Conservation (phyloP, 2,797 vertebrate genomes). For the Diplodus puntazzo region DNA sequence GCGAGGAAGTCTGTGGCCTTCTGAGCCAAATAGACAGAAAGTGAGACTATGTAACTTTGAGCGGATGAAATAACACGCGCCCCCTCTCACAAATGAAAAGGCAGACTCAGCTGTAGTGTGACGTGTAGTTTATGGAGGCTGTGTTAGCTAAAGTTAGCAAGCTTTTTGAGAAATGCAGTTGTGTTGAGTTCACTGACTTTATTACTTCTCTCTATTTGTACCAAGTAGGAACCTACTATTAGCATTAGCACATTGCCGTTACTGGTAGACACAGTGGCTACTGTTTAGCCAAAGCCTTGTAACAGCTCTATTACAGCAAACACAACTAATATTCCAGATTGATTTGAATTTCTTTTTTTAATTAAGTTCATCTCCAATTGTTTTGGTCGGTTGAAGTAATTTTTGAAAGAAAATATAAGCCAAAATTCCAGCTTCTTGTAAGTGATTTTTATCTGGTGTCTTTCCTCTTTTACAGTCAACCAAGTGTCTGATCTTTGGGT, state of each 20-base stretch:
- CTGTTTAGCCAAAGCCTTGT: background rate
- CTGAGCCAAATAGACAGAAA: no score
- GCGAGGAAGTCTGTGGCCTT: conserved; percentile 10
- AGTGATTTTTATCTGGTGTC: no score
- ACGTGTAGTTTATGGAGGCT: background rate
- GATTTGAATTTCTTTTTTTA: background rate
- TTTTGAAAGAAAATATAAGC: no score
- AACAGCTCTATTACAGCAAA: background rate
- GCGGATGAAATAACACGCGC: background rate
- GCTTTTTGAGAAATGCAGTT: background rate
- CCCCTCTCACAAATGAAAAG: background rate
- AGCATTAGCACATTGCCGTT: background rate
- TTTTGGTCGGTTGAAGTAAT: no score
- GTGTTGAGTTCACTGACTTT: background rate
- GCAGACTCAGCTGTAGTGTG: background rate
- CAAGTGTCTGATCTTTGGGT: no score
- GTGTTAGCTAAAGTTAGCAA: background rate
- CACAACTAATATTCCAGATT: background rate
- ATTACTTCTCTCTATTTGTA: background rate
- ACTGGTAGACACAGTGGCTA: background rate
- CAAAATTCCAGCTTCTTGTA: no score
- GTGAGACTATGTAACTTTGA: background rate
- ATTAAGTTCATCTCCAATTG: no score
- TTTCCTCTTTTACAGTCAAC: no score
- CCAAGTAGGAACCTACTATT: background rate